Percentiles rank a stretch among this genome's conserved stretches.
These are phyloP conservation scores for Phaetusa simplex DNA, from an alignment of 2,113 vertebrate genomes.

Conservation along the genomic window DNA sequence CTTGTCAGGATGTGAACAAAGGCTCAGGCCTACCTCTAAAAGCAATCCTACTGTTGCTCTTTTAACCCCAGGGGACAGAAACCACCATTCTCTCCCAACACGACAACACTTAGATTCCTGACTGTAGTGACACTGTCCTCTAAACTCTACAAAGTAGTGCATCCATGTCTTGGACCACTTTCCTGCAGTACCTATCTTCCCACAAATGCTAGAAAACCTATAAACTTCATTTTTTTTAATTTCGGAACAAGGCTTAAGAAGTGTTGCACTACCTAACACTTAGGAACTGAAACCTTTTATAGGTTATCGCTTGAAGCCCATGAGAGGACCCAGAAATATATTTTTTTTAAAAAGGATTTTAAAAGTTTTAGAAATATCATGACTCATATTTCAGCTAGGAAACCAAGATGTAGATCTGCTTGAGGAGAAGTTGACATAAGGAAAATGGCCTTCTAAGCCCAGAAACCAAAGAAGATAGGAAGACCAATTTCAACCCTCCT, in stretches of 20 bases:
- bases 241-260: background rate
- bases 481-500: background rate
- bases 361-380: background rate
- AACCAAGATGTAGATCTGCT: background rate
- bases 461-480: background rate
- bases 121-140: background rate
- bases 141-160: background rate
- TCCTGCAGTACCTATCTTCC: background rate
- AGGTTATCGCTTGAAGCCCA: background rate
- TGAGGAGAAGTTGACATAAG: background rate
- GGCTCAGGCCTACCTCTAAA: background rate
- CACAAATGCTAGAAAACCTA: background rate
- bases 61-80: background rate
- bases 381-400: background rate
- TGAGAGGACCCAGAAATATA: background rate
- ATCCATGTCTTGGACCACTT: background rate
- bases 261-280: background rate
- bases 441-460: background rate
- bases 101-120: background rate
- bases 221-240: background rate
- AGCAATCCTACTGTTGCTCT: background rate
- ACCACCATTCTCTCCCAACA: background rate
- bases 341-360: background rate
- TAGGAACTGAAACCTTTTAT: background rate
- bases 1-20: background rate